Conservation (phyloP, 2,113 vertebrate genomes). For the Electrona antarctica region DNA sequence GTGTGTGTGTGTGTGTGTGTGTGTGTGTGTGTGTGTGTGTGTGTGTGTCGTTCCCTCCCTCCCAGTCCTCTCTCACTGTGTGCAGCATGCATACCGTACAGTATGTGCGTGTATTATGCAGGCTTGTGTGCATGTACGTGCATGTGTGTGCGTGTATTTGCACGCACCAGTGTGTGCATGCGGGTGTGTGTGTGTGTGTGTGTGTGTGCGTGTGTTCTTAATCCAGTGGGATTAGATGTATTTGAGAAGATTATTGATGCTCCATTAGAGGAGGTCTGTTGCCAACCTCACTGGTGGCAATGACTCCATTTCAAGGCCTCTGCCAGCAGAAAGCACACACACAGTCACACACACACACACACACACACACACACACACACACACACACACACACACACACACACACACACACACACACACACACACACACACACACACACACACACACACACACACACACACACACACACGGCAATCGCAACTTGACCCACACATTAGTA, state of each 20-base stretch:
- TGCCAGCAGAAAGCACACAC: not conserved
- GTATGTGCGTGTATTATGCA: too few species aligned
- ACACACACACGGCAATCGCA: too few species aligned
- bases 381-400: not conserved
- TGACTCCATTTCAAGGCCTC: not conserved
- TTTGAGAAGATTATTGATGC: slow-evolving; percentile 44
- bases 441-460: slow-evolving; percentile 4
- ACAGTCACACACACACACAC: not conserved
- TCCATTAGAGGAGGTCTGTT: slow-evolving; percentile 34
- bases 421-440: slow-evolving; percentile 11
- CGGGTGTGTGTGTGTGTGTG: not conserved
- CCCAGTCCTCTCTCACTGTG: too few species aligned
- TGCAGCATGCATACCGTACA: too few species aligned
- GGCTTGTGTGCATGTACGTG: too few species aligned
- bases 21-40: not conserved
- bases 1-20: not conserved
- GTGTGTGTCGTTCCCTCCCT: too few species aligned
- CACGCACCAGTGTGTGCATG: not conserved
- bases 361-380: not conserved
- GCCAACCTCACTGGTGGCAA: not conserved
- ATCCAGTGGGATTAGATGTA: slow-evolving; percentile 37
- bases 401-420: slow-evolving; percentile 5
- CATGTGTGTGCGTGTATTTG: not conserved
- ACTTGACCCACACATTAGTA: too few species aligned
- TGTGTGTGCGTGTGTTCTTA: not conserved